These are phyloP conservation scores for Diprion similis DNA, from an alignment of 1,140 invertebrate species.

Conservation along the genomic window DNA sequence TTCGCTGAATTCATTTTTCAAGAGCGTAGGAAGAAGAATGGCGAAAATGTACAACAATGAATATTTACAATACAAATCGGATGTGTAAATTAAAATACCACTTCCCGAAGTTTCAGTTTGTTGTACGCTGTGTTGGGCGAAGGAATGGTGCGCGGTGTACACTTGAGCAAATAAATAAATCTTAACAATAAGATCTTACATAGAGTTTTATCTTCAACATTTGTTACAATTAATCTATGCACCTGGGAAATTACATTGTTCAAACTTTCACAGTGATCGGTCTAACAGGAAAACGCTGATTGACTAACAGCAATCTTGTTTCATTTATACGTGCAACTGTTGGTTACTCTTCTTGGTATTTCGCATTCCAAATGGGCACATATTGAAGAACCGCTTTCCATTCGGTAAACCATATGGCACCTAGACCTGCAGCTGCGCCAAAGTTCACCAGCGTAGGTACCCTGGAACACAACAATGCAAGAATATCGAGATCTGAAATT, in stretches of 20 bases:
- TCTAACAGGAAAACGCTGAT: neutral
- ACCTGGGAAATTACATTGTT: no score
- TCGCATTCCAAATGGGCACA: slow-evolving; percentile 71
- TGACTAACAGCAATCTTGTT: neutral
- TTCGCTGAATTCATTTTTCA: neutral
- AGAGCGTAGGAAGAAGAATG: neutral
- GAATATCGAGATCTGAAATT: no score
- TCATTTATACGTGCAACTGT: slow-evolving; percentile 28
- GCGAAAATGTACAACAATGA: neutral
- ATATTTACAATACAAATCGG: no score
- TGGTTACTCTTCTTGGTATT: slow-evolving; percentile 65
- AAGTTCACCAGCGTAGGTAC: slow-evolving; percentile 66
- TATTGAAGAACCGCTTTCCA: slow-evolving; percentile 77
- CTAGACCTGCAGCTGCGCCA: slow-evolving; percentile 65
- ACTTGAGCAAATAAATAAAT: no score
- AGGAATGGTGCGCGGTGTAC: no score
- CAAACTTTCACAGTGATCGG: no score
- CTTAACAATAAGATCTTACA: no score
- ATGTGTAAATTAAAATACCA: no score
- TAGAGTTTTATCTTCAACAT: no score
- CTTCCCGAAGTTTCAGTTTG: no score
- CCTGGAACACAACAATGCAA: slow-evolving; percentile 53
- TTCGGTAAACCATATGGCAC: slow-evolving; percentile 75
- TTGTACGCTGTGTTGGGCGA: no score
- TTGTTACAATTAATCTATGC: no score